Evolutionary conservation across 2,888 invertebrate genomes (phyloP), one percentile per base, ranked within the genome.

Genomic region (Andrena hattorfiana): DNA sequence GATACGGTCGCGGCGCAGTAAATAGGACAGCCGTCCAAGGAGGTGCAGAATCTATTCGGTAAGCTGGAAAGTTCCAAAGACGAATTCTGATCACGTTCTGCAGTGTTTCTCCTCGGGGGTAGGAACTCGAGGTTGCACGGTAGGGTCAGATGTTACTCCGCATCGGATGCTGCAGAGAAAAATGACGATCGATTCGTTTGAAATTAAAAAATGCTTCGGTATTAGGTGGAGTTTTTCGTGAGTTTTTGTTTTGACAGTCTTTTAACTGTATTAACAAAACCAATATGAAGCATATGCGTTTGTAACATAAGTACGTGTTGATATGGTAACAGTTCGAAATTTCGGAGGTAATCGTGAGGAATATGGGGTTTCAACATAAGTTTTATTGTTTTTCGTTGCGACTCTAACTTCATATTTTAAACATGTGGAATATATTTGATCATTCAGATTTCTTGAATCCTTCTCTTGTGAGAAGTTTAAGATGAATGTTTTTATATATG

Each of bases 1-100:
- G 78, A 78, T 72, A 66, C 68, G 35, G 62, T 64, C 35, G 70
- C 30, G 20, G 28, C 28, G 49, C 26, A 68, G 68, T 74, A 67
- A 83, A 75, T 72, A 56, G 62, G 48, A 86, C 30, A 54, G 49
- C 66, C 51, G 35, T 76, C 32, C 26, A 62, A 68, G 30, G 32
- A 68, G 56, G 26, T 51, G 64, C 30, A 60, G 60, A 51, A 59
- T 69, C 35, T 51, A 69, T 83, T 74, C 60, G 42, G 78, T 51
- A 66, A 86, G 59, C 51, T 66, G 71, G 30, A 72, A 84, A 79
- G 32, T 69, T 56, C 35, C 35, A 28, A 56, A 64, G 60, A 76
- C 49, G 85, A 71, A 85, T 85, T 85, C 84, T 66, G 56, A 30
- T 66, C 85, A 85, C 87, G 85, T 84, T 26, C 28, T 54, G 48